A percentile compares a stretch with the other conserved stretches of the same genome.
Conservation (phyloP, 2,797 vertebrate genomes). For the Todus mexicanus region DNA sequence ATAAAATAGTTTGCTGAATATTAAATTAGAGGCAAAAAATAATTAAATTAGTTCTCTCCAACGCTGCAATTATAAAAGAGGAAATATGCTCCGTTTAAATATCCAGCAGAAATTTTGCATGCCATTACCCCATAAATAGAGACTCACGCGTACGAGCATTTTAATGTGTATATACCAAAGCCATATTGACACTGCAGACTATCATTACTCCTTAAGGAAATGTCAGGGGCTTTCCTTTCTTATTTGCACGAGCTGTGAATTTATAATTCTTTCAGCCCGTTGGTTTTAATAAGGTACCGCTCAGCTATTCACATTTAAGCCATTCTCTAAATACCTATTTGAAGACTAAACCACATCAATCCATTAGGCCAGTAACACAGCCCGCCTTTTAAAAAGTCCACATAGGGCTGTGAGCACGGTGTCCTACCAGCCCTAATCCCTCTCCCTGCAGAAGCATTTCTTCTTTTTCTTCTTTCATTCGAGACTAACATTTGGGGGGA, state of each 20-base stretch:
- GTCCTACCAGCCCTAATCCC: slow-evolving; percentile 33
- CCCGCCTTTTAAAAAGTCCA: slow-evolving; percentile 28
- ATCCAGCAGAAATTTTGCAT: slow-evolving; percentile 6
- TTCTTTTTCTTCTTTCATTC: not conserved
- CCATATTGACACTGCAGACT: slow-evolving; percentile 46
- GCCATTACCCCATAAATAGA: slow-evolving; percentile 15
- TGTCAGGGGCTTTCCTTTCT: slow-evolving; percentile 47
- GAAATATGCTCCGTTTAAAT: not conserved
- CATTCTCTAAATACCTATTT: slow-evolving; percentile 11
- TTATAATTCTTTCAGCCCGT: slow-evolving; percentile 37
- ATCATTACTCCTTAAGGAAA: slow-evolving; percentile 43
- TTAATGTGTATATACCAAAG: not conserved
- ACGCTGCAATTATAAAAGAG: not conserved
- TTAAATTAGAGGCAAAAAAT: not conserved
- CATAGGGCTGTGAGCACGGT: not conserved
- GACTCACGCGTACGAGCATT: not conserved
- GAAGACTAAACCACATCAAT: slow-evolving; percentile 23
- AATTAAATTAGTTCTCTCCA: not conserved
- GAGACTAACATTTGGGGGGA: not conserved
- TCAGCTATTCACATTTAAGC: slow-evolving; percentile 29
- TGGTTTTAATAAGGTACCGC: slow-evolving; percentile 26
- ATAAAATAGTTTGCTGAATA: not conserved
- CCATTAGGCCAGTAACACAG: slow-evolving; percentile 18
- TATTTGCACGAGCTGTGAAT: slow-evolving; percentile 41
- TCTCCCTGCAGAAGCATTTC: not conserved